Conservation (phyloP, 2,888 invertebrate genomes). For the Ophion ventricosus region DNA sequence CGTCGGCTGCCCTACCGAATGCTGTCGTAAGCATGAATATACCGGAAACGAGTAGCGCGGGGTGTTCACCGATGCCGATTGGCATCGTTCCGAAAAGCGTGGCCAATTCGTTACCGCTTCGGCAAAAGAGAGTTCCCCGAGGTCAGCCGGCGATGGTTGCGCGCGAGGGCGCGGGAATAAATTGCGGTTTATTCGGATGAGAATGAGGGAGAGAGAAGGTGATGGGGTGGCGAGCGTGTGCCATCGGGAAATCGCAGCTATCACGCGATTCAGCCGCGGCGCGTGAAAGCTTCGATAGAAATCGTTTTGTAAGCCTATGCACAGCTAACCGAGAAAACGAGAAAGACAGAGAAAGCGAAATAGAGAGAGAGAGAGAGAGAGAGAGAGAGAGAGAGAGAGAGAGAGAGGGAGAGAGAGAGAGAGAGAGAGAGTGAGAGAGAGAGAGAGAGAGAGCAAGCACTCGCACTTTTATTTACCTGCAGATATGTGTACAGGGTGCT, state of each 20-base stretch:
- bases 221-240: constrained; percentile 20
- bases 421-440: background rate
- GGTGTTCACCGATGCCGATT: constrained; percentile 51
- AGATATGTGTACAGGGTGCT: constrained; percentile 2
- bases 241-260: constrained; percentile 64
- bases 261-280: constrained; percentile 56
- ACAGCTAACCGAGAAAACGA: constrained; percentile 6
- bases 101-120: constrained; percentile 64
- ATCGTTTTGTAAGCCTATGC: constrained; percentile 59
- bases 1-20: constrained; percentile 25
- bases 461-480: constrained; percentile 23
- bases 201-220: constrained; percentile 39
- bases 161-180: constrained; percentile 54
- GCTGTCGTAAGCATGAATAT: constrained; percentile 63
- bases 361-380: no score
- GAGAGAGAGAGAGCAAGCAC: background rate
- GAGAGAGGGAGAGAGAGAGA: background rate
- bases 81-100: constrained; percentile 64
- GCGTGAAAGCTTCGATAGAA: constrained; percentile 59
- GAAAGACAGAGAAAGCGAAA: background rate
- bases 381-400: background rate
- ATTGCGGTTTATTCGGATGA: constrained; percentile 63
- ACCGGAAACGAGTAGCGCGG: constrained; percentile 49
- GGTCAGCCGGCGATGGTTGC: constrained; percentile 20
- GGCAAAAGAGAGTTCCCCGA: constrained; percentile 42